Conservation (phyloP, 2,888 invertebrate genomes). For the Stegophylla sp. region DNA sequence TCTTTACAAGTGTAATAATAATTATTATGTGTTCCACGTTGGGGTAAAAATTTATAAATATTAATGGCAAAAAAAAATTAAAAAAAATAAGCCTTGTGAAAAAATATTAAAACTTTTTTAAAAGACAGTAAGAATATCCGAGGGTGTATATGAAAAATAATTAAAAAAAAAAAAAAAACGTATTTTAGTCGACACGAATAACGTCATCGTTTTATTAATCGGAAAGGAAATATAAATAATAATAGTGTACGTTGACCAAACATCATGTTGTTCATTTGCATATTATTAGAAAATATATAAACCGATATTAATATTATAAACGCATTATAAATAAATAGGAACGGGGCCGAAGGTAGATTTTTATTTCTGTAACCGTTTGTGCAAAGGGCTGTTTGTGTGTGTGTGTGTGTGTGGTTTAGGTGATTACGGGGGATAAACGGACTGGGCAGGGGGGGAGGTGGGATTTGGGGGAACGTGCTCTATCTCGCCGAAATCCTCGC, state of each 20-base stretch:
- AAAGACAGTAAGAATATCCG: no score
- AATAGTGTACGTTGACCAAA: neutral
- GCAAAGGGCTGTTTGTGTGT: conserved; percentile 34
- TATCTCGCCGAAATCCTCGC: conserved; percentile 52
- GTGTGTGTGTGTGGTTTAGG: no score
- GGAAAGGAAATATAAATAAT: neutral
- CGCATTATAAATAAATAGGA: no score
- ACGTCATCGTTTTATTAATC: no score
- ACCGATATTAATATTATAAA: no score
- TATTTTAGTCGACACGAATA: no score
- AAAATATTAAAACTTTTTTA: neutral
- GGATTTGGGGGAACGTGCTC: conserved; percentile 29
- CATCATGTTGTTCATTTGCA: neutral
- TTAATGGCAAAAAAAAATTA: neutral
- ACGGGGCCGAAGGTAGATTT: neutral
- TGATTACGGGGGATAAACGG: conserved; percentile 33
- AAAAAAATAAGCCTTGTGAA: no score
- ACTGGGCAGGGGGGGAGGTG: neutral
- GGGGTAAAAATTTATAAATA: conserved; percentile 20
- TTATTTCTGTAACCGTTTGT: neutral
- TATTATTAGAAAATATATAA: neutral
- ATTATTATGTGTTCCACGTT: conserved; percentile 30
- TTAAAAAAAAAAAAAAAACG: no score
- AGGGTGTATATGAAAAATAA: neutral
- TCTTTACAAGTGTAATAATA: conserved; percentile 12